Evolutionary conservation across 2,797 vertebrate species (phyloP).

Genomic region (Intellagama lesueurii): DNA sequence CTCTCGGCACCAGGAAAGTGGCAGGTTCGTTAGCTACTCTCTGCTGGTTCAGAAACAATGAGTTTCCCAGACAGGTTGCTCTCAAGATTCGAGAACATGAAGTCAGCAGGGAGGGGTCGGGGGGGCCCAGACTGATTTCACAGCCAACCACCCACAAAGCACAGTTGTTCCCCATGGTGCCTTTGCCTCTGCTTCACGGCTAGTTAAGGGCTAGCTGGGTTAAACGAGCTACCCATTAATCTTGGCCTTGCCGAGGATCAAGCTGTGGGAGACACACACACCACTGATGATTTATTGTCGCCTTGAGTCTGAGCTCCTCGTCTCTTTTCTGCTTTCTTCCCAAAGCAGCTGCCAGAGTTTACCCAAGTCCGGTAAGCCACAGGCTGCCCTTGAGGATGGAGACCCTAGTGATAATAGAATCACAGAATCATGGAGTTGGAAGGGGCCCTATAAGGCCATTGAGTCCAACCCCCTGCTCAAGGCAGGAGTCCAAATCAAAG

Average conservation of each 20-base stretch:
- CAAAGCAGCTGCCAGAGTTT: slow-evolving; percentile 43
- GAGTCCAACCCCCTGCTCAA: too few species aligned
- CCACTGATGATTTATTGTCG: slow-evolving; percentile 58
- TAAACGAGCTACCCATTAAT: slow-evolving; percentile 68
- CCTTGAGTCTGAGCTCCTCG: slow-evolving; percentile 18
- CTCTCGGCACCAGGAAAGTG: slow-evolving; percentile 51
- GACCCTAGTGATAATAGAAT: neutral
- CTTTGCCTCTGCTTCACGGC: slow-evolving; percentile 57
- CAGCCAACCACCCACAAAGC: slow-evolving; percentile 69
- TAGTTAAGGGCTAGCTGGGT: slow-evolving; percentile 68
- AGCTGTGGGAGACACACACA: slow-evolving; percentile 48
- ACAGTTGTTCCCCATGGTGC: slow-evolving; percentile 49
- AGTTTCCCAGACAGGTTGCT: slow-evolving; percentile 68
- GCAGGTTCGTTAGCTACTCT: slow-evolving; percentile 48
- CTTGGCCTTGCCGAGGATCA: slow-evolving; percentile 33
- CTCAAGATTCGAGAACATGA: neutral
- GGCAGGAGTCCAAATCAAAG: too few species aligned
- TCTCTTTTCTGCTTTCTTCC: slow-evolving; percentile 16
- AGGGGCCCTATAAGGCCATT: too few species aligned
- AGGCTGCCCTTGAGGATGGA: slow-evolving; percentile 14
- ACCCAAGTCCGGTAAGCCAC: accelerated
- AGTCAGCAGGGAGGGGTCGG: neutral
- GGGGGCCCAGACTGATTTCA: slow-evolving; percentile 24
- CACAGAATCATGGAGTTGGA: too few species aligned
- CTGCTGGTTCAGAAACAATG: slow-evolving; percentile 49